Evolutionary conservation across 2,888 invertebrate species (phyloP), one percentile per base, ranked within the genome.

Genomic region (Ophioninae sp.): DNA sequence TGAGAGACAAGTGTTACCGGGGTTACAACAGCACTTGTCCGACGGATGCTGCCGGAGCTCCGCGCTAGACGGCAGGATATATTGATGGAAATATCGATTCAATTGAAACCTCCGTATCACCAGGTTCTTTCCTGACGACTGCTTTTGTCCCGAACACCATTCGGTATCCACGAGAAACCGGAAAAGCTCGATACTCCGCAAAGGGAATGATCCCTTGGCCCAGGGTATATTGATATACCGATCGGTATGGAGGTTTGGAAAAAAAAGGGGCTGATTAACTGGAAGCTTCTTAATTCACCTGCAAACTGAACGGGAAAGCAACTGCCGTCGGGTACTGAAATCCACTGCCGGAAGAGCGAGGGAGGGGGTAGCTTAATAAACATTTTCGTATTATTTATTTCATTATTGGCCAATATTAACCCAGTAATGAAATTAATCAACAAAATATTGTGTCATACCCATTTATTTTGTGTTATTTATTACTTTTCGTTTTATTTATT

Each of bases 21-120:
- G 44, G 51, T n/a, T n/a, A 9, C 65, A 9, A 30, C 17, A 17
- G 10, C 39, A 6, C 6, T 10, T 6, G 13, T 30, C 44, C 58
- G 71, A 78, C 78, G 69, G 69, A 78, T 71, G 41, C 63, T 75
- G 13, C 1, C 61, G 30, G 30, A 51, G n/a, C 17, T 22, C 17
- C 22, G 7, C 10, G 30, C 59, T 30, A 30, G 78, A 78, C 78
- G 39, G 59, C 39, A 1, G 13, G 39, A 39, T 37, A 17, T 39
- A 77, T 78, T 78, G 78, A 78, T 78, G 56, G 71, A 23, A 78
- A 64, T 51, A 71, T 78, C 71, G 64, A 71, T 71, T 63, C 56
- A 39, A 78, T 78, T 71, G 69, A 74, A 13, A 56, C 9, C 30
- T 37, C 56, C 51, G 44, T 51, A n/a, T 64, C 64, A 9, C 51